These are phyloP conservation scores for Cyclopterus lumpus DNA, from an alignment of 2,797 vertebrate genomes.

Conservation along the genomic window DNA sequence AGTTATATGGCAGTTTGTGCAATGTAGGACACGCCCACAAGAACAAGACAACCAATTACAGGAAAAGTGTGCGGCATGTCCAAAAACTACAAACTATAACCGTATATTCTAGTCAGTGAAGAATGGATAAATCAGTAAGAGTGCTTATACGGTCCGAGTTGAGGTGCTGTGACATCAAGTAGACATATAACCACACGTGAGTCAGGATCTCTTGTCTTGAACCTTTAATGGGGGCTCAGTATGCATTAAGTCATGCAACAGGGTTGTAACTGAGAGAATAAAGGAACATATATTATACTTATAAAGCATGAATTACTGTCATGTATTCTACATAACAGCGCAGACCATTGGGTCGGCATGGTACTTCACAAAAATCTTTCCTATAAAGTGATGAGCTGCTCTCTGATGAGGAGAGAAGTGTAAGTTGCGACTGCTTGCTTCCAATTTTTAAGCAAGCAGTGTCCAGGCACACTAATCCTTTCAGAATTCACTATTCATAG, in stretches of 20 bases:
- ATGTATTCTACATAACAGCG: too few species aligned
- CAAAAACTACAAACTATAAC: not conserved
- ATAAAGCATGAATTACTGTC: too few species aligned
- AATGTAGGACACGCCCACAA: not conserved
- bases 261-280: not conserved
- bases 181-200: not conserved
- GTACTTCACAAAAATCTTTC: too few species aligned
- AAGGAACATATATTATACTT: too few species aligned
- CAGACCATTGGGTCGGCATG: too few species aligned
- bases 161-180: not conserved
- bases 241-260: not conserved
- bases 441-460: too few species aligned
- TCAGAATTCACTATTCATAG: too few species aligned
- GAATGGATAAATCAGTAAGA: not conserved
- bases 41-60: not conserved
- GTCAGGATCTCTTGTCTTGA: not conserved
- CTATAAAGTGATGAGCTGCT: too few species aligned
- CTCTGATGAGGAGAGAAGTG: too few species aligned
- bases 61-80: not conserved
- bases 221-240: not conserved
- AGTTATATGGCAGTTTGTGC: not conserved
- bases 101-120: too few species aligned
- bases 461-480: too few species aligned
- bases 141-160: not conserved
- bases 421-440: too few species aligned